A percentile compares a stretch with the other conserved stretches of the same genome.
Evolutionary conservation across 2,888 invertebrate genomes (phyloP).

Genomic region (Orthosia cruda): DNA sequence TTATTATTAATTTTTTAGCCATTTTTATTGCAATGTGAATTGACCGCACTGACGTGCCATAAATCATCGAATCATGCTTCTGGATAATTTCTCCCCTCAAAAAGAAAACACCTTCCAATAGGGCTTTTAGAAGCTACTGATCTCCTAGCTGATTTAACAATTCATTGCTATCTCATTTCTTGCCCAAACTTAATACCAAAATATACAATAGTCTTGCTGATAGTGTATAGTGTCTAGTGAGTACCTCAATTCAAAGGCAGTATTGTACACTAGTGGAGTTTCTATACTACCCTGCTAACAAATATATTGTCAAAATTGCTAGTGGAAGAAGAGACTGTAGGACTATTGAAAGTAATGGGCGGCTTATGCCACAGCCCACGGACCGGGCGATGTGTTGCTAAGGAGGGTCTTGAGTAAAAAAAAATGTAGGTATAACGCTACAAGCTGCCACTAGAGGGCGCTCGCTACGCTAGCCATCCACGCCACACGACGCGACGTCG

Average conservation of each 20-base stretch:
- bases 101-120: neutral
- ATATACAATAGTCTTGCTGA: neutral
- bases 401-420: slow-evolving; percentile 17
- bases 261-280: neutral
- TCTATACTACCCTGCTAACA: neutral
- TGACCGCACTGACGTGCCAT: neutral
- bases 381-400: neutral
- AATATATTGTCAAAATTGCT: neutral
- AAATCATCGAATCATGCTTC: neutral
- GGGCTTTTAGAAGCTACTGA: neutral
- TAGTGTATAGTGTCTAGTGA: neutral
- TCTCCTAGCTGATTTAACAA: neutral
- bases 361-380: neutral
- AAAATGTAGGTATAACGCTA: slow-evolving; percentile 8
- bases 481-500: slow-evolving; percentile 1
- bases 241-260: neutral
- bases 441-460: slow-evolving; percentile 36
- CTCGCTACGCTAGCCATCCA: slow-evolving; percentile 4
- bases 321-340: neutral
- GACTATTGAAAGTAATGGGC: neutral
- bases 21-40: neutral
- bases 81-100: neutral
- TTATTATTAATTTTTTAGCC: neutral
- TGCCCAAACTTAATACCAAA: neutral
- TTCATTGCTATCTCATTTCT: neutral